These are phyloP conservation scores for Tragelaphus buxtoni DNA, from an alignment of 2,113 vertebrate species.

Conservation along the genomic window DNA sequence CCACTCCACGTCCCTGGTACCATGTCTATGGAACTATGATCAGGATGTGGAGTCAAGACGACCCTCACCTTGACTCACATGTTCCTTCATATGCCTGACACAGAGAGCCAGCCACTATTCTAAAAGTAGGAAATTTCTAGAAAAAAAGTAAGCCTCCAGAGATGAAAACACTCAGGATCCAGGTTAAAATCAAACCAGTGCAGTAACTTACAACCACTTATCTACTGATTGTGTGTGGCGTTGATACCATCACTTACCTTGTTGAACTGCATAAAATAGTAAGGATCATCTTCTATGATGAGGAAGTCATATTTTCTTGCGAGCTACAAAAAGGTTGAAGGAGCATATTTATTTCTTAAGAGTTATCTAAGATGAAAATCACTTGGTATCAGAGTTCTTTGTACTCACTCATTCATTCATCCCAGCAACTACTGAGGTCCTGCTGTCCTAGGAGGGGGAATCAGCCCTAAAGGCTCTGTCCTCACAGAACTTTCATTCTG, in stretches of 20 bases:
- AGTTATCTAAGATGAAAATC: not conserved
- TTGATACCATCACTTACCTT: not conserved
- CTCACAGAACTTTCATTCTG: not conserved
- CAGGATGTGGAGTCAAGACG: not conserved
- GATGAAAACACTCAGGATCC: no score
- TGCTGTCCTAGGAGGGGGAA: not conserved
- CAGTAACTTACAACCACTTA: no score
- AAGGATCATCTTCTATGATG: not conserved
- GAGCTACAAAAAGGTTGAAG: not conserved
- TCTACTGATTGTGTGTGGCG: not conserved
- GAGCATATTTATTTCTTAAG: not conserved
- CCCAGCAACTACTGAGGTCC: not conserved
- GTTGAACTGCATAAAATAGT: not conserved
- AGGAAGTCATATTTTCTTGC: not conserved
- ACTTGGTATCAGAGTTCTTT: not conserved
- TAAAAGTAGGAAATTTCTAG: not conserved
- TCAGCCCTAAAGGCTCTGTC: not conserved
- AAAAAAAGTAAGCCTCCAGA: no score
- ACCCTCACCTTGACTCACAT: not conserved
- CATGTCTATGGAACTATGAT: not conserved
- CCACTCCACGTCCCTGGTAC: not conserved
- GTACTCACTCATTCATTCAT: not conserved
- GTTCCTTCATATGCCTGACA: not conserved
- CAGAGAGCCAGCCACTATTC: not conserved
- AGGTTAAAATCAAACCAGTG: no score